These are phyloP conservation scores for Psittacara wagleri DNA, from an alignment of 2,113 vertebrate genomes.

Conservation along the genomic window DNA sequence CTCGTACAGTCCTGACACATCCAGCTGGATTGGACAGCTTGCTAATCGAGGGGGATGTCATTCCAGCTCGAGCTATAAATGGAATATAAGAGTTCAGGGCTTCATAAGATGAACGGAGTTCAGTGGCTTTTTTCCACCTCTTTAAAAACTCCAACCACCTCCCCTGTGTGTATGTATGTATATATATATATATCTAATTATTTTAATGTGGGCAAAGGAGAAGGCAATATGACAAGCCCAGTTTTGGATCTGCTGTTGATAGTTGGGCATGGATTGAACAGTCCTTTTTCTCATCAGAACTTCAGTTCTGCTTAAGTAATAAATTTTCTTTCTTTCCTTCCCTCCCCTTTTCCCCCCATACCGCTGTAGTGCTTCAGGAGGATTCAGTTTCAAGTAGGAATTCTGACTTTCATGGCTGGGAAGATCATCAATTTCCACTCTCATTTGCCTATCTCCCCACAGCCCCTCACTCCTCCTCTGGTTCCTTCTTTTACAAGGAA, in stretches of 20 bases:
- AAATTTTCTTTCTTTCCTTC: constrained; percentile 61
- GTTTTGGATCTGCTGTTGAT: constrained; percentile 25
- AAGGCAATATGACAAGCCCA: constrained; percentile 33
- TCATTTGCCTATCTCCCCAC: not conserved
- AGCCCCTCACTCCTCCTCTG: constrained; percentile 30
- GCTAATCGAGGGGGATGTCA: constrained; percentile 81
- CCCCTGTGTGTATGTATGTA: not conserved
- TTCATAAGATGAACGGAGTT: constrained; percentile 69
- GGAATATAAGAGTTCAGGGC: constrained; percentile 77
- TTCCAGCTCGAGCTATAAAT: constrained; percentile 83
- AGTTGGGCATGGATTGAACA: constrained; percentile 1
- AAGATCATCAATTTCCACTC: constrained; percentile 59
- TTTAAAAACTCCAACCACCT: not conserved
- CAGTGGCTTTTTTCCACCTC: not conserved
- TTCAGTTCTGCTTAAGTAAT: constrained; percentile 67
- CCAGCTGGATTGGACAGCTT: constrained; percentile 85
- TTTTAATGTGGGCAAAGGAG: not conserved
- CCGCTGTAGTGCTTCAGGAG: constrained; percentile 23
- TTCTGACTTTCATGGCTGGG: constrained; percentile 63
- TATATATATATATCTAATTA: not conserved
- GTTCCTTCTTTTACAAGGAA: constrained; percentile 71
- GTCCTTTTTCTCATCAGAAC: constrained; percentile 66
- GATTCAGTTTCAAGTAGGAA: constrained; percentile 76
- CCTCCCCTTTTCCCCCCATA: not conserved
- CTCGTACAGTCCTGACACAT: constrained; percentile 75